These are phyloP conservation scores for Lepidothrix coronata DNA, from an alignment of 2,113 vertebrate genomes.

Conservation along the genomic window DNA sequence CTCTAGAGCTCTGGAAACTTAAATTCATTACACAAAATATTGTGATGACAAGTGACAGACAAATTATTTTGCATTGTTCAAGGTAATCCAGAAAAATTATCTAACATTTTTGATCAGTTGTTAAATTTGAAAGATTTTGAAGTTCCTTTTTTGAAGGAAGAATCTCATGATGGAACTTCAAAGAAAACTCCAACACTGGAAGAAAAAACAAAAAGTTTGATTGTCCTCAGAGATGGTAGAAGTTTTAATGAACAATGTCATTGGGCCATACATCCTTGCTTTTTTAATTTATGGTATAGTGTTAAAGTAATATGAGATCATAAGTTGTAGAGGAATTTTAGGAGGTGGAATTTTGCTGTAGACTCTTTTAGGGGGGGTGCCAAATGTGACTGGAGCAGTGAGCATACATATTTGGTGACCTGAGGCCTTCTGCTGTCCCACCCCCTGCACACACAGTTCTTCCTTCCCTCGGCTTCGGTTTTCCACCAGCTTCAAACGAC, in stretches of 20 bases:
- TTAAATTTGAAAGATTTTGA: background rate
- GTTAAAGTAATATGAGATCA: background rate
- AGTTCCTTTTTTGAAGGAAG: background rate
- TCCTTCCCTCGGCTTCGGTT: background rate
- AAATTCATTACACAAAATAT: background rate
- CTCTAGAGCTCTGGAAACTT: background rate
- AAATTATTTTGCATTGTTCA: background rate
- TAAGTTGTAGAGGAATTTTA: background rate
- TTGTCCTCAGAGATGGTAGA: background rate
- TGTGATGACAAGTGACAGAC: background rate
- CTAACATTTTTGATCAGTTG: background rate
- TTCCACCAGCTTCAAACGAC: background rate
- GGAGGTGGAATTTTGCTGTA: background rate
- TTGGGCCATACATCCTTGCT: background rate
- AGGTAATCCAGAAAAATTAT: background rate
- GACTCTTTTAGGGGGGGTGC: background rate
- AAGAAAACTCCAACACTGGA: fast-evolving
- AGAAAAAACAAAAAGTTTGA: background rate
- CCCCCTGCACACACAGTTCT: background rate
- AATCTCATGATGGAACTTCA: background rate
- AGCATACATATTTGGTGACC: background rate
- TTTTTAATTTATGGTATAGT: background rate
- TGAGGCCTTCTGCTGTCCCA: background rate
- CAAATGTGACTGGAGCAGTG: background rate
- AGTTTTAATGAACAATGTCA: background rate